These are phyloP conservation scores for Trichosurus vulpecula DNA, from an alignment of 2,797 vertebrate species.

Conservation along the genomic window DNA sequence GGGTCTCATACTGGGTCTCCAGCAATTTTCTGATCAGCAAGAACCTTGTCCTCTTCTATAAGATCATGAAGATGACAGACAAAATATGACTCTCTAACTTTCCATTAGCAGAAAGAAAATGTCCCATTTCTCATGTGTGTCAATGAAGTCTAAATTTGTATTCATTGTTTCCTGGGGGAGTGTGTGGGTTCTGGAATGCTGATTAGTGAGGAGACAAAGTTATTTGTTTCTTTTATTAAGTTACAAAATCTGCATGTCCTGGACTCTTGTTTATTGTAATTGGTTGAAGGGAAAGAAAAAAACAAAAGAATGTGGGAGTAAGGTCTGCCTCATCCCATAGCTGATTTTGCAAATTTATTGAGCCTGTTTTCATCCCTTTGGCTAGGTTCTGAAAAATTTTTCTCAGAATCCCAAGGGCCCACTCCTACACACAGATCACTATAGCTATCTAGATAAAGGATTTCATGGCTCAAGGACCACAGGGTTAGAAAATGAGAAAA, in stretches of 20 bases:
- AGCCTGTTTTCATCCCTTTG: background rate
- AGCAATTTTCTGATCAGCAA: background rate
- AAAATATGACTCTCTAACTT: background rate
- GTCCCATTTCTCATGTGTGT: background rate
- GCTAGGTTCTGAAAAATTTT: background rate
- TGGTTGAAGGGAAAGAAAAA: background rate
- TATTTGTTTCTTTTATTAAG: background rate
- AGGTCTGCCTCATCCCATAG: background rate
- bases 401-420: background rate
- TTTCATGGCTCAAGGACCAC: background rate
- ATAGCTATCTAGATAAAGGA: background rate
- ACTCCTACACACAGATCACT: background rate
- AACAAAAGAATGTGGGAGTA: background rate
- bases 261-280: background rate
- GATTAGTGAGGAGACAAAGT: background rate
- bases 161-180: background rate
- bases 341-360: background rate
- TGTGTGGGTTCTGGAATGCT: background rate
- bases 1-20: background rate
- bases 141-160: background rate
- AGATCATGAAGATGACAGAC: background rate
- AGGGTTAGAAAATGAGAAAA: background rate
- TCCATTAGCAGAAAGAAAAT: background rate
- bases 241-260: background rate
- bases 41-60: background rate